Evolutionary conservation across 1,140 invertebrate genomes (phyloP), one percentile per base, ranked within the genome.

Genomic region (Drosophila kohkoa): DNA sequence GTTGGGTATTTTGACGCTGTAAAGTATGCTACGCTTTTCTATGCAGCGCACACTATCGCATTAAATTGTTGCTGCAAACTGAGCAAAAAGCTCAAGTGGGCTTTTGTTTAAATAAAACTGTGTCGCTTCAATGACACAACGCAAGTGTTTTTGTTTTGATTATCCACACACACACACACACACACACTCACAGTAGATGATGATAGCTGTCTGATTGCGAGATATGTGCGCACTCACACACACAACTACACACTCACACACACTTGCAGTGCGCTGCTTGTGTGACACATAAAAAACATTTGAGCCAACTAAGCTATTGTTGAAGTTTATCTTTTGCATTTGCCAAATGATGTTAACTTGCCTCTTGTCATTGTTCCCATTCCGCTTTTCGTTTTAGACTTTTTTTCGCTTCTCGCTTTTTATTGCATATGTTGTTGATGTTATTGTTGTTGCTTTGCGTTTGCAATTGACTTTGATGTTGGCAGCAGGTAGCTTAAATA

Each of bases 101-200:
- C 85, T 79, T 81, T 89, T 89, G 85, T 89, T 85, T 83, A 89
- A 88, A 89, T 88, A 71, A 89, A 89, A 88, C 54, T 88, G 69
- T 88, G 77, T 78, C 54, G 83, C 75, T 65, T 69, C 80, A 87
- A 82, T 52, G 60, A 64, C 76, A 68, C 72, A 51, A 20, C 60
- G 48, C 68, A 72, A 72, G 68, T 81, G 74, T 89, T 73, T 89
- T 85, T 88, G 78, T 81, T 89, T 85, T 83, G 85, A 89, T 89
- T 88, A 88, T 71, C 49, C 77, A 65, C 65, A 73, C 46, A 76
- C 69, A 66, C 48, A 77, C 48, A 20, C 32, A 15, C 15, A 15
- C 15, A 15, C 15, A 15, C 15, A 54, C 38, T 8, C 5, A 64
- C 79, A 79, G 70, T 54, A 69, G 71, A 82, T 70, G 69, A 67